phyloP scores from a whole-genome alignment of 2,113 vertebrate genomes.

The Cygnus buccinator region DNA sequence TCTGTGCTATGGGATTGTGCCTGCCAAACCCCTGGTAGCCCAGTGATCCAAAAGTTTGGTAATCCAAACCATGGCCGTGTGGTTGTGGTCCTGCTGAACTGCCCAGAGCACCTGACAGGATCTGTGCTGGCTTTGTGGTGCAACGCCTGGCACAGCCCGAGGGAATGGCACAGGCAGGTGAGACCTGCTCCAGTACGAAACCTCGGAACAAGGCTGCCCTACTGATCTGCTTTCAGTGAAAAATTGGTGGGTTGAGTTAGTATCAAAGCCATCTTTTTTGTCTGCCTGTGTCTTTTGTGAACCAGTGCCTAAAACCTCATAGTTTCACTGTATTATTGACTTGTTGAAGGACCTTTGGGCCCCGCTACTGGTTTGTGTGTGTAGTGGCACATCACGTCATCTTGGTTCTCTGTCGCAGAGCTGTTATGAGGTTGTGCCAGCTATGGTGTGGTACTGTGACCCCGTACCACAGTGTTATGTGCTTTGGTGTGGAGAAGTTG shows the following conservation, averaged over 20 bases:
- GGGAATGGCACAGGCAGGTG: neutral
- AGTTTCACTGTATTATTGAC: neutral
- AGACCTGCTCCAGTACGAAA: neutral
- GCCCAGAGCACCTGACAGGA: neutral
- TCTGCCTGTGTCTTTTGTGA: neutral
- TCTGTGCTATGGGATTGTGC: fast-evolving
- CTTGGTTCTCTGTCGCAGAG: fast-evolving
- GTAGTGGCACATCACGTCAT: neutral
- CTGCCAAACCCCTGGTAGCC: neutral
- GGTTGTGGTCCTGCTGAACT: neutral
- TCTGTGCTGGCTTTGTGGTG: neutral
- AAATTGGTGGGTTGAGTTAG: neutral
- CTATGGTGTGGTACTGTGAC: neutral
- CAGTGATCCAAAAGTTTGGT: neutral
- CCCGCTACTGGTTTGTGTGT: neutral
- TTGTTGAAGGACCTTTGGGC: neutral
- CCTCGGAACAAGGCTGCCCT: neutral
- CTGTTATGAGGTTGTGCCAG: neutral
- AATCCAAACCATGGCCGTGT: fast-evolving
- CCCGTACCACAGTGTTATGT: neutral
- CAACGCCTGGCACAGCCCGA: neutral
- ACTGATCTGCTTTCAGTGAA: neutral
- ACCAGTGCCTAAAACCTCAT: neutral
- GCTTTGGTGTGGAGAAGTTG: neutral
- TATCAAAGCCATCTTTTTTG: neutral